Evolutionary conservation across 2,888 invertebrate species (phyloP), one percentile per base, ranked within the genome.

Genomic region (Macaria liturata): DNA sequence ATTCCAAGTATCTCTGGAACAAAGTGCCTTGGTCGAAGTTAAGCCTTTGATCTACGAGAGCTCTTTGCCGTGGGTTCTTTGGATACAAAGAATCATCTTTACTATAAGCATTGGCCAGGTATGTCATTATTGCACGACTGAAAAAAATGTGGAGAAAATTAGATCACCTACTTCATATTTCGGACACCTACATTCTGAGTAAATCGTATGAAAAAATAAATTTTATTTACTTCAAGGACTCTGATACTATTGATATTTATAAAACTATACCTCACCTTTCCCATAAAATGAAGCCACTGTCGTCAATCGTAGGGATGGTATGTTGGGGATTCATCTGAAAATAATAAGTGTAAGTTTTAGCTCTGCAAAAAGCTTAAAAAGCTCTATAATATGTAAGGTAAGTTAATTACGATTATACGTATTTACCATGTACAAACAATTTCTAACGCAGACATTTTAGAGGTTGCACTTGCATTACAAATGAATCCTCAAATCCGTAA

Each of bases 321-420:
- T 96, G 95, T 76, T 95, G 94, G 3, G 95, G 95, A 79, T 95
- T 95, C 81, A 95, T 91, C 95, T 95, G 77, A 51, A 86, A 90
- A 59, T 57, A 37, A 40, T 31, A 6, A 46, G 46, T 44, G 34
- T 37, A 6, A 7, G 34, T 37, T 37, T 37, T 37, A 20, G 20
- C 20, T 20, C 20, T 20, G 20, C 1, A 20, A 2, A 20, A 20
- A 20, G 20, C 20, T 20, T 20, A 20, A 20, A 20, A 20, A 20
- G 1, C 20, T 20, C 20, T 20, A 2, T 20, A 20, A 2, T 20
- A 20, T 20, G 20, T 20, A 20, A 1, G 20, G 20, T 20, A 20
- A 20, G 20, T 20, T 20, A 20, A 20, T 20, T 20, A 20, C 20
- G 20, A 20, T 20, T 20, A 20, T 20, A 20, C 2, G 20, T 20